Percentiles rank a stretch among this genome's conserved stretches.
Conservation (phyloP, 2,113 vertebrate genomes). For the Dasypus novemcinctus region DNA sequence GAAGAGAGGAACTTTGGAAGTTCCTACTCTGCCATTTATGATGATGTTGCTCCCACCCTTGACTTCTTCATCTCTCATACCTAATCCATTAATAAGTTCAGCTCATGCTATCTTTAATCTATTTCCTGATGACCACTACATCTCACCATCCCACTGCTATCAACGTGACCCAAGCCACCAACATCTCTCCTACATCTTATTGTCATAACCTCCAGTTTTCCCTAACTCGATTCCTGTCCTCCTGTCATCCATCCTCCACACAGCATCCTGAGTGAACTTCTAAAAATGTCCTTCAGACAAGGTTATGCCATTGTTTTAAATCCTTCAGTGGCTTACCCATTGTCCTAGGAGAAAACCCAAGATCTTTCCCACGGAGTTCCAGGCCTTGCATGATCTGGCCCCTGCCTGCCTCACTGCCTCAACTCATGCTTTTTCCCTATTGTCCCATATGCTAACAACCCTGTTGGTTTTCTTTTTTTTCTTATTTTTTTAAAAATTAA, state of each 20-base stretch:
- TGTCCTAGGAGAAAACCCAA: not conserved
- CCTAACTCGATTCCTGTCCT: not conserved
- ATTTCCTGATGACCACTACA: not conserved
- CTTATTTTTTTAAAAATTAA: too few relatives aligned
- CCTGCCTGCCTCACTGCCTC: not conserved
- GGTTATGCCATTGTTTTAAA: not conserved
- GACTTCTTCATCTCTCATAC: too few relatives aligned
- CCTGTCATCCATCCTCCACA: not conserved
- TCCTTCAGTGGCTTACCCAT: not conserved
- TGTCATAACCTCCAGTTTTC: not conserved
- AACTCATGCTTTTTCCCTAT: not conserved
- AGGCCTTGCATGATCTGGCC: not conserved
- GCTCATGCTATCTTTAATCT: not conserved
- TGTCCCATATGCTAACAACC: not conserved
- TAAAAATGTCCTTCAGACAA: not conserved
- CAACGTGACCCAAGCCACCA: not conserved
- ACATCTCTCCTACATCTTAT: not conserved
- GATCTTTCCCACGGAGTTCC: not conserved
- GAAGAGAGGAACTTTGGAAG: too few relatives aligned
- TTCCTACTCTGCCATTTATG: too few relatives aligned
- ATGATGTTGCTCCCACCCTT: too few relatives aligned
- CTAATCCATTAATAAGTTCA: not conserved
- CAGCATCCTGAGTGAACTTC: not conserved
- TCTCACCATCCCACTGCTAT: not conserved
- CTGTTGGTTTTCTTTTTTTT: not conserved